phyloP scores from a whole-genome alignment of 1,140 invertebrate genomes.

The Kradibia gibbosae region DNA sequence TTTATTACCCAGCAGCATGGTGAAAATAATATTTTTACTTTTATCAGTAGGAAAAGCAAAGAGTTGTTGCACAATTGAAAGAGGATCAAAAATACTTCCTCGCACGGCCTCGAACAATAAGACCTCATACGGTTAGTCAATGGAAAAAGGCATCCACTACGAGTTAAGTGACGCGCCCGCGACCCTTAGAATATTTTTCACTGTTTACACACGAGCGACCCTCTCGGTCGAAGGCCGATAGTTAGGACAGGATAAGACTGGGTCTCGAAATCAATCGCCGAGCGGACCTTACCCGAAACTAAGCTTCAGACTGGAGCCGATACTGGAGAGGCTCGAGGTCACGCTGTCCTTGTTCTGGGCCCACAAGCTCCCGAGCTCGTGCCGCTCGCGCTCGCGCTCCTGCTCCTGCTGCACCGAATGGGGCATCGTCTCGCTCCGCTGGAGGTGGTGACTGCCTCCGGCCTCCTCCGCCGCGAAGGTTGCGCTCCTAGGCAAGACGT shows the following conservation, averaged over 20 bases:
- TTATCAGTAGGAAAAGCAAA: too few species aligned
- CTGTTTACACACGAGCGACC: not conserved
- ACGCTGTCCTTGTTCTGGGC: conserved; percentile 76
- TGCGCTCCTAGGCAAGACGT: conserved; percentile 66
- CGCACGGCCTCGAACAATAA: too few species aligned
- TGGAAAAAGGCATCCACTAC: too few species aligned
- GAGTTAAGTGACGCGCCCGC: too few species aligned
- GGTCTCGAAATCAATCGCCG: not conserved
- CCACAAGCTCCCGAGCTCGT: conserved; percentile 69
- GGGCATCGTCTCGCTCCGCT: conserved; percentile 88
- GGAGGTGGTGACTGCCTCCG: conserved; percentile 71
- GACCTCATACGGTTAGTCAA: too few species aligned
- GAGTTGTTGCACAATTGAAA: too few species aligned
- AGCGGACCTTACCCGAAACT: conserved; percentile 83
- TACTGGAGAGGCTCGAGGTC: conserved; percentile 82
- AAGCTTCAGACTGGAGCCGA: conserved; percentile 85
- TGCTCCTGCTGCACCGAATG: conserved; percentile 71
- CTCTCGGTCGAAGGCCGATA: not conserved
- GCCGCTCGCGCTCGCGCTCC: conserved; percentile 68
- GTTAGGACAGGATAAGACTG: not conserved
- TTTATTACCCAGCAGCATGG: too few species aligned
- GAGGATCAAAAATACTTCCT: too few species aligned
- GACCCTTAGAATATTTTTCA: conserved; percentile 22
- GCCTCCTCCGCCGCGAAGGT: conserved; percentile 69
- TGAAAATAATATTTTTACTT: too few species aligned